Evolutionary conservation across 2,888 invertebrate species (phyloP).

Genomic region (Chrysolina americana): DNA sequence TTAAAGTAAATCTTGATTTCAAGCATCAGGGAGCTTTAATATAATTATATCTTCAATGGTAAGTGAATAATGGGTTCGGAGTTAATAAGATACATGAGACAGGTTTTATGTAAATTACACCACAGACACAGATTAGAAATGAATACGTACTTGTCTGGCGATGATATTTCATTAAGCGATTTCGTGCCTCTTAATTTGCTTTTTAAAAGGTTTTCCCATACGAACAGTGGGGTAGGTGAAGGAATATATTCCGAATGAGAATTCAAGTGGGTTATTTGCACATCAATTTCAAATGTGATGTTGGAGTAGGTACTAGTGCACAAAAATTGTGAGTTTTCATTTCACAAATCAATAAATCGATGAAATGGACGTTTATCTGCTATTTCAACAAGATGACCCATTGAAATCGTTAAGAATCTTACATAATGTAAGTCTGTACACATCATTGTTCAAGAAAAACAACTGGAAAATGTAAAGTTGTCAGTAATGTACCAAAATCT

Average conservation of each 20-base stretch:
- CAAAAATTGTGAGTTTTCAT: too few species aligned
- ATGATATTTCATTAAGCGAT: slow-evolving; percentile 22
- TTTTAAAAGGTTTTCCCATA: neutral
- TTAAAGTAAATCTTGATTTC: neutral
- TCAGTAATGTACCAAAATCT: too few species aligned
- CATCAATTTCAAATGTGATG: neutral
- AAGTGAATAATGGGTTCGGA: slow-evolving; percentile 19
- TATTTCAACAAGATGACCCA: too few species aligned
- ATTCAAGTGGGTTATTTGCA: neutral
- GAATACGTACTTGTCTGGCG: slow-evolving; percentile 19
- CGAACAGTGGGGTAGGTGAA: slow-evolving; percentile 7
- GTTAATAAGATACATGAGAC: slow-evolving; percentile 23
- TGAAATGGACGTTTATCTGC: too few species aligned
- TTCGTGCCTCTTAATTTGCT: slow-evolving; percentile 9
- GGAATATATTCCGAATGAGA: neutral
- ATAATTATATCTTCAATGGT: slow-evolving; percentile 13
- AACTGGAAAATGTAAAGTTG: too few species aligned
- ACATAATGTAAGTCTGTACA: too few species aligned
- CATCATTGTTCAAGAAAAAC: too few species aligned
- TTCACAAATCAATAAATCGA: too few species aligned
- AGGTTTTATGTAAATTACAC: slow-evolving; percentile 13
- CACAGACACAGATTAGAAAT: slow-evolving; percentile 22
- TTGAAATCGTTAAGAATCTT: too few species aligned
- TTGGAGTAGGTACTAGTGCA: too few species aligned
- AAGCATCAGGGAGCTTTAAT: neutral